Evolutionary conservation across 1,140 invertebrate genomes (phyloP), one percentile per base, ranked within the genome.

Genomic region (Venustaconcha ellipsiformis): DNA sequence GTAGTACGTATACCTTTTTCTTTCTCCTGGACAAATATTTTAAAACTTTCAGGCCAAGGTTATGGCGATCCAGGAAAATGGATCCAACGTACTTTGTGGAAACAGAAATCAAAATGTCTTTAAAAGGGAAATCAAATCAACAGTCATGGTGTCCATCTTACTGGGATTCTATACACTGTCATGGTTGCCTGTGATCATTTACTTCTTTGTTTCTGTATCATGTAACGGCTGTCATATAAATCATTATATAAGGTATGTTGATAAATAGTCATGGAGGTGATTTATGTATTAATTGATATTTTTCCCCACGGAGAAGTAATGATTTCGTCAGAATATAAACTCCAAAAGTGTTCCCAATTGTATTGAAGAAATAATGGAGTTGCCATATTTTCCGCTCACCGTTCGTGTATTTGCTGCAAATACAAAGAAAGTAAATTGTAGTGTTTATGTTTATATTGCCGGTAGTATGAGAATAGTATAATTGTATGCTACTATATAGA

Each of bases 171-270:
- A 77, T 56, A 67, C 78, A 1, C 37, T 82, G 18, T 66, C 66
- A 58, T 82, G 77, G 73, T 71, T 62, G 20, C 80, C 80, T 11
- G 79, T 78, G 77, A 74, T 79, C 57, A 74, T 77, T 26, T 82
- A 75, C 55, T 82, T 79, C 58, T 82, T 79, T 59, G 57, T 67
- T 56, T 67, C 66, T 12, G 69, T 82, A 15, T 30, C 69, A 13
- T 74, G 78, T 59, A 56, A 63, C 23, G 67, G 55, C 56, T 70
- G 71, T n/a, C 23, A 64, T 55, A 55, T 63, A 13, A 69, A 56
- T 30, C 66, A 48, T 37, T 78, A 57, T 55, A 69, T 72, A 63
- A 68, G 67, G 70, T 76, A 66, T 20, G 60, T 63, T 30, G 30
- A 37, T 37, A 37, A 37, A 37, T 37, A 37, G 37, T 37, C 37